Conservation (phyloP, 2,797 vertebrate species). For the Myotis findleyi region DNA sequence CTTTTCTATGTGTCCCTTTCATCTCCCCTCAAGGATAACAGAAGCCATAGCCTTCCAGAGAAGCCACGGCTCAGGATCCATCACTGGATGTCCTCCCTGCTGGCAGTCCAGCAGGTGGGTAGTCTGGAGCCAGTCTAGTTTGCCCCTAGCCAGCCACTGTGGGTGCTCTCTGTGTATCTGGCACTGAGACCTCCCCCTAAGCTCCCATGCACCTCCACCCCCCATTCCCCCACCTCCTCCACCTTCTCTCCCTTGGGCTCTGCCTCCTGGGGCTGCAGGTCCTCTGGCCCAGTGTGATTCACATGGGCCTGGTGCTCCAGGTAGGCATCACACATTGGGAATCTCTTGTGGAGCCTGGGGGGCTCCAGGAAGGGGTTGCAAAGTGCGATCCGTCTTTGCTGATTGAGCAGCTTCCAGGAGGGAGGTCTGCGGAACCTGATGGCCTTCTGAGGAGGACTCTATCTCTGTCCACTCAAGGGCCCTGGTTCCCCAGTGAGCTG, state of each 20-base stretch:
- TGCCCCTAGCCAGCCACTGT: background rate
- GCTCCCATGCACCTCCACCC: background rate
- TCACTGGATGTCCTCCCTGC: background rate
- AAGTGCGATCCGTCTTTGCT: no score
- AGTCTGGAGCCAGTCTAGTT: background rate
- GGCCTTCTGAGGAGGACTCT: background rate
- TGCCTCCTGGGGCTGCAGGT: no score
- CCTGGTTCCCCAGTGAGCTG: background rate
- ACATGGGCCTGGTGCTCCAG: no score
- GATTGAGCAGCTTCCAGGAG: background rate
- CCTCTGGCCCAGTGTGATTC: no score
- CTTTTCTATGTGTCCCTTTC: background rate
- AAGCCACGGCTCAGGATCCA: background rate
- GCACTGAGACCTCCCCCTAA: background rate
- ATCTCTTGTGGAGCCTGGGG: accelerated
- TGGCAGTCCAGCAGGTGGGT: background rate
- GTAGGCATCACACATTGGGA: no score
- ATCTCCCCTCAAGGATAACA: background rate
- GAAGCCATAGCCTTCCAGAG: background rate
- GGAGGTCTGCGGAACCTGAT: background rate
- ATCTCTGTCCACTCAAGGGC: background rate
- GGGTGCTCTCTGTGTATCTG: background rate
- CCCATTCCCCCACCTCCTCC: background rate
- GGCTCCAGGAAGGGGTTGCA: no score
- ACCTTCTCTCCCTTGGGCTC: background rate